These are phyloP conservation scores for Lycaon pictus DNA, from an alignment of 2,113 vertebrate genomes.

Conservation along the genomic window DNA sequence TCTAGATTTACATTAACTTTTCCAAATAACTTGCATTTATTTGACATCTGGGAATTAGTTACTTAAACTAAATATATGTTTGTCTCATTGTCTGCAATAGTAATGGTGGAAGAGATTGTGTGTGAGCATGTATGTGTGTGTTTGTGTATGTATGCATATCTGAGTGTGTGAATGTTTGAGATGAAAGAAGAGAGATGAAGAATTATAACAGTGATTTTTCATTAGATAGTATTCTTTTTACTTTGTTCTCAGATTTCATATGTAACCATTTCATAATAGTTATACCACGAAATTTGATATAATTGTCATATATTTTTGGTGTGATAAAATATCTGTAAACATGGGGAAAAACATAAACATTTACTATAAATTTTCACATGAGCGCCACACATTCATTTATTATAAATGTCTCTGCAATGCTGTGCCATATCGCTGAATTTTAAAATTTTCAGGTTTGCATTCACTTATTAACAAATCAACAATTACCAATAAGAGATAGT, in stretches of 20 bases:
- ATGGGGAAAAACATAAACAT: neutral
- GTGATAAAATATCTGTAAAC: neutral
- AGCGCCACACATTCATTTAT: neutral
- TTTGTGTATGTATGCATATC: neutral
- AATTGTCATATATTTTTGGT: neutral
- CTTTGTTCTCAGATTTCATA: neutral
- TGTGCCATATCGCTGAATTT: neutral
- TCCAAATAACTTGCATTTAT: neutral
- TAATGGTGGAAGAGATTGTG: neutral
- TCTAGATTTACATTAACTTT: neutral
- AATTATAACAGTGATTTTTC: neutral
- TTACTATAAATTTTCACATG: neutral
- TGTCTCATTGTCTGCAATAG: neutral
- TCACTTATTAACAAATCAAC: conserved; percentile 70
- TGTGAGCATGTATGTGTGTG: neutral
- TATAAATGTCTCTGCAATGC: neutral
- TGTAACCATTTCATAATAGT: neutral
- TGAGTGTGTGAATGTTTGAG: neutral
- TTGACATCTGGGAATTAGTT: neutral
- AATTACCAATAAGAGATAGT: conserved; percentile 72
- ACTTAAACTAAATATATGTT: neutral
- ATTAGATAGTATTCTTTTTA: neutral
- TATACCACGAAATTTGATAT: conserved; percentile 33
- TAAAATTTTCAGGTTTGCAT: conserved; percentile 68
- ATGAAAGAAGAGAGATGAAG: neutral